Base-by-base conservation (phyloP, 2,113 vertebrate species). In the Pollachius pollachius region DNA sequence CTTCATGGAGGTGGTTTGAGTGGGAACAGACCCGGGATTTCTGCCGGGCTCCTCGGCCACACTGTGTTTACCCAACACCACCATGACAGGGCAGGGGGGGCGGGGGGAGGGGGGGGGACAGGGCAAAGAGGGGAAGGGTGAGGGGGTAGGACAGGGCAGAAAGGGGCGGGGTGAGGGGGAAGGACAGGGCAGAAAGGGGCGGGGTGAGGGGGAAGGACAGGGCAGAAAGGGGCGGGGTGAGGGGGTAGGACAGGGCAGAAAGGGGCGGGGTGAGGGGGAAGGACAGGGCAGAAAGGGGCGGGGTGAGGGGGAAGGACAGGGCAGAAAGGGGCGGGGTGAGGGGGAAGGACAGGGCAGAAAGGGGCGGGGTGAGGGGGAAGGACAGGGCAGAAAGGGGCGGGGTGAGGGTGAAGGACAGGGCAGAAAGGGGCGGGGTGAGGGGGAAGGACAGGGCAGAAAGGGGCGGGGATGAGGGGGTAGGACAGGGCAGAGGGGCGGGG, bases 51-150 rank as follows among this genome's bases (percentile, higher is more conserved):
- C 78, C 81, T 78, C 76, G 79, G 80, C 75, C 64, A 84, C 84
- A 76, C 74, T 82, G 86, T 82, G 85, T 86, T 85, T 85, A 86
- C 81, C 23, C 2, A 79, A 74, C 72, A 73, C 76, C 54, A 79
- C 15, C 23, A 23, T 23, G 23, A 23, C 21, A 23, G 21, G 21
- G 21, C 21, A 23, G 21, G 2, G 21, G 21, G 21, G 21, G 21
- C n/a, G 21, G 21, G 21, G 21, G 21, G 21, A 23, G 21, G 21
- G 21, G 21, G 21, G 21, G 2, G 21, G 21, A 23, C 23, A 23
- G 23, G 23, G 23, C 23, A 23, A 23, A 2, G 23, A 2, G 23
- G 23, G 23, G 23, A 1, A 2, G 21, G 21, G 21, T 23, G 21
- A 23, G 23, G 23, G 23, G 23, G 23, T 1, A 2, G 23, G 23